Evolutionary conservation across 1,140 invertebrate species (phyloP), one percentile per base, ranked within the genome.

Genomic region (Heliconius hewitsoni): DNA sequence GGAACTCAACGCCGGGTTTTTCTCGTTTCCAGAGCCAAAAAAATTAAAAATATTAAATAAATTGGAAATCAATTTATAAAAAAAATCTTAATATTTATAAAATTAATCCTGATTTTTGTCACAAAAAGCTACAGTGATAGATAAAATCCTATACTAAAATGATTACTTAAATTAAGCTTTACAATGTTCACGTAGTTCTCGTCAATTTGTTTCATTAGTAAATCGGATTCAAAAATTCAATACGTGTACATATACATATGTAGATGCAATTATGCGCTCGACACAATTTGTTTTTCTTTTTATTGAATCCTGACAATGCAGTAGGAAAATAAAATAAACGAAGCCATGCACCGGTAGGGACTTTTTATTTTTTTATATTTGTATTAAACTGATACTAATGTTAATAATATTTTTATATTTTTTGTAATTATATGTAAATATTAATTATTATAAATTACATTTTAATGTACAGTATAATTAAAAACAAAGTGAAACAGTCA

Each of bases 281-380:
- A 71, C 70, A 71, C 70, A 71, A 71, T 71, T 71, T 37, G 70
- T 71, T 71, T 71, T 71, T 71, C 70, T 71, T 71, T 71, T 71
- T 71, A 71, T 71, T 37, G 70, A 71, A 71, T 71, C 70, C 27
- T 30, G 70, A 71, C 27, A 71, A 71, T 71, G 70, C 23, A 57
- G n/a, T 57, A 9, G 55, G 18, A 57, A 57, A 57, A 57, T 57
- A 57, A 57, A 57, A 57, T 57, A 23, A 57, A 57, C 55, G n/a
- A n/a, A 57, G 55, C 55, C n/a, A 57, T 8, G 55, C 23, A 23
- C 55, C 8, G 8, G 9, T 8, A 57, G 55, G 3, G n/a, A 57
- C 18, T 55, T 19, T 55, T 16, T 46, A 16, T 46, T 4, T 52
- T 19, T 52, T 18, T 19, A 18, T 19, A 19, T 52, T 52, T 52